A percentile compares a stretch with the other conserved stretches of the same genome.
phyloP scores from a whole-genome alignment of 1,140 invertebrate genomes.

The Spodoptera litura region DNA sequence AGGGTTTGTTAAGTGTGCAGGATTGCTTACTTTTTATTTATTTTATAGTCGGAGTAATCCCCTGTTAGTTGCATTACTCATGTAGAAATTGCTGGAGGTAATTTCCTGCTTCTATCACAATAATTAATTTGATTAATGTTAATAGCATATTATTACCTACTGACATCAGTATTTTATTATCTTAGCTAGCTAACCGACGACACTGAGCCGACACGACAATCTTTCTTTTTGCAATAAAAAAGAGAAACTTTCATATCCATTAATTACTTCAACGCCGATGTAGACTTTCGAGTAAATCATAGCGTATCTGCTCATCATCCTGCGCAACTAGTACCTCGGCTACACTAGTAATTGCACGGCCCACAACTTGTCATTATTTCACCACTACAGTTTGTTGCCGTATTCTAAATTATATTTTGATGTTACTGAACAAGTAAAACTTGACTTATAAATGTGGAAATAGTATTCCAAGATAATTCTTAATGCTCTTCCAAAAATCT shows the following conservation, averaged over 20 bases:
- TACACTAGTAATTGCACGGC: background rate
- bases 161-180: background rate
- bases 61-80: no score
- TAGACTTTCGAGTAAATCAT: constrained; percentile 24
- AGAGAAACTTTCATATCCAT: constrained; percentile 15
- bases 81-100: no score
- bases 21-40: no score
- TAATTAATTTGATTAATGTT: background rate
- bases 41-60: no score
- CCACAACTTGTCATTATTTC: constrained; percentile 13
- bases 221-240: background rate
- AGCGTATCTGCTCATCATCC: constrained; percentile 10
- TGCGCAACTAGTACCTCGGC: background rate
- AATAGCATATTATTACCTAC: no score
- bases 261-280: background rate
- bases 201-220: background rate
- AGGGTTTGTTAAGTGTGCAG: no score
- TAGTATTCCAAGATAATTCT: no score
- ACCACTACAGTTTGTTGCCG: background rate
- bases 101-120: background rate
- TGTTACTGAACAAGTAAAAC: no score
- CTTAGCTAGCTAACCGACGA: background rate
- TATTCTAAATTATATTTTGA: no score
- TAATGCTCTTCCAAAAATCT: no score
- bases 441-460: no score